Evolutionary conservation across 2,888 invertebrate genomes (phyloP).

Genomic region (Rosalia funebris): DNA sequence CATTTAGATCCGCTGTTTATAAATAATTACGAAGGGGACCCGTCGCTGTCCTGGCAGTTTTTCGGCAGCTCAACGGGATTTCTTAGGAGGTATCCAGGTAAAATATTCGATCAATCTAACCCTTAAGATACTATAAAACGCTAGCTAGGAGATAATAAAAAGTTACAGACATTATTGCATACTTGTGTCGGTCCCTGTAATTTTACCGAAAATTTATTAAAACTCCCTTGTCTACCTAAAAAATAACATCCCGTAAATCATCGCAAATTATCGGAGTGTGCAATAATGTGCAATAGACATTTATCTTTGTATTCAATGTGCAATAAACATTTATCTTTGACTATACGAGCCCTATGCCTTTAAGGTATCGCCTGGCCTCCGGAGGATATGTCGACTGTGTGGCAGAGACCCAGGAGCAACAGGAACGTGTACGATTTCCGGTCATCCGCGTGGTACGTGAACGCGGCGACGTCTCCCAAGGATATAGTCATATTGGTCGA

Average conservation of each 20-base stretch:
- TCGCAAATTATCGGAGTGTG: too few species aligned
- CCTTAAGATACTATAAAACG: too few species aligned
- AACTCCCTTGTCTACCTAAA: too few species aligned
- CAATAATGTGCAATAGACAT: too few species aligned
- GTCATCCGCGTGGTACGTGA: conserved; percentile 94
- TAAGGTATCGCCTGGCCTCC: conserved; percentile 86
- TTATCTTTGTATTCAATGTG: too few species aligned
- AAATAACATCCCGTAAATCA: too few species aligned
- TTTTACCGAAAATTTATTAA: too few species aligned
- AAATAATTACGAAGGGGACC: conserved; percentile 90
- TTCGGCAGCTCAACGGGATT: conserved; percentile 97
- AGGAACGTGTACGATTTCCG: conserved; percentile 93
- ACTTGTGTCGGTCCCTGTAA: too few species aligned
- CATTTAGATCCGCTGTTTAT: conserved; percentile 89
- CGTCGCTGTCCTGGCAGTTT: conserved; percentile 97
- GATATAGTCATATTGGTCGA: conserved; percentile 95
- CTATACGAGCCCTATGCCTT: not conserved
- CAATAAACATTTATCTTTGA: not conserved
- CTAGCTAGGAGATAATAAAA: too few species aligned
- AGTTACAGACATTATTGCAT: too few species aligned
- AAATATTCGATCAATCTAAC: too few species aligned
- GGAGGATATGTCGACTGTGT: conserved; percentile 69
- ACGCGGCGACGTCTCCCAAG: conserved; percentile 96
- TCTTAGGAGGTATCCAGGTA: conserved; percentile 94
- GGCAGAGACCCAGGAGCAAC: conserved; percentile 78